A percentile compares a stretch with the other conserved stretches of the same genome.
Evolutionary conservation across 2,797 vertebrate genomes (phyloP).

Genomic region (Enteromius thamalakanensis): DNA sequence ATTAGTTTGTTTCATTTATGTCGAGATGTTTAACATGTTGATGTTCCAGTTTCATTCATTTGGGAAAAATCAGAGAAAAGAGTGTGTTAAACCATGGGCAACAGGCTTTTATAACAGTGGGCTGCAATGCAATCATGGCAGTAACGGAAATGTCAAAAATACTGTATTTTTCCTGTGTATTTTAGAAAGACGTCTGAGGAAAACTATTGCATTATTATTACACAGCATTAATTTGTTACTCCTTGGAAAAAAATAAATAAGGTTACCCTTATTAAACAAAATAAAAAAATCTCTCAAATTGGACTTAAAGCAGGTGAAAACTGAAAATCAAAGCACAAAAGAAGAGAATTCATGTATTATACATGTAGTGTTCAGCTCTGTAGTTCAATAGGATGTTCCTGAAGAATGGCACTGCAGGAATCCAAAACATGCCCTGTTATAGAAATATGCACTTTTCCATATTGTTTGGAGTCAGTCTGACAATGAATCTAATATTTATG

Average conservation of each 20-base stretch:
- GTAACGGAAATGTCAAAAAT: not conserved
- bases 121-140: not conserved
- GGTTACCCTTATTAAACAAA: not conserved
- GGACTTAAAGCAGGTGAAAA: not conserved
- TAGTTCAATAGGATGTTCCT: not conserved
- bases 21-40: not conserved
- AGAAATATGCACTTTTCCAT: not conserved
- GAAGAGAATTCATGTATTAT: conserved; percentile 1
- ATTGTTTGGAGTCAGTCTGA: not conserved
- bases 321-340: not conserved
- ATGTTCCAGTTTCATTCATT: not conserved
- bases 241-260: not conserved
- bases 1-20: not conserved
- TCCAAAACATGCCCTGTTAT: not conserved
- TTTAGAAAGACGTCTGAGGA: not conserved
- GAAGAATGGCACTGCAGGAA: not conserved
- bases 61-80: not conserved
- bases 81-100: not conserved
- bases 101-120: not conserved
- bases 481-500: conserved; percentile 16
- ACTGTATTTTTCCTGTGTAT: not conserved
- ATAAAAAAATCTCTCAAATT: not conserved
- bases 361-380: not conserved
- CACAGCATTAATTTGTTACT: not conserved
- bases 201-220: not conserved